A percentile compares a stretch with the other conserved stretches of the same genome.
Conservation (phyloP, 2,797 vertebrate species). For the Glyptemys insculpta region DNA sequence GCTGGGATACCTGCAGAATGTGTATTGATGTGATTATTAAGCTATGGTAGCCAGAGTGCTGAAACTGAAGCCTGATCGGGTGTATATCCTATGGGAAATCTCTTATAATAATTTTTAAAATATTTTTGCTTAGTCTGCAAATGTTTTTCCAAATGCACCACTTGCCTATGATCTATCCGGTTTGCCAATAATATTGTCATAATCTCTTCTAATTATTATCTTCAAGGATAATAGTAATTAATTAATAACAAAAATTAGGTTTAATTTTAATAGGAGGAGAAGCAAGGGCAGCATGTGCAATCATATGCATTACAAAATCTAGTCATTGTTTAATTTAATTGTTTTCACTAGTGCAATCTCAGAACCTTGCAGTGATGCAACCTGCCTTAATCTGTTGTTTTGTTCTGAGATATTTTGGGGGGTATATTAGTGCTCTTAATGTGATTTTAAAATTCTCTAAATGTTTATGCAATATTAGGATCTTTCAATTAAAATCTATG, state of each 20-base stretch:
- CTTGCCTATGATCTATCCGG: neutral
- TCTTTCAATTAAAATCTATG: neutral
- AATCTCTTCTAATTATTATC: neutral
- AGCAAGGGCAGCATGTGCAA: neutral
- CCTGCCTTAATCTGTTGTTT: neutral
- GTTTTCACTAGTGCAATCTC: neutral
- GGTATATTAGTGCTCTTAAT: neutral
- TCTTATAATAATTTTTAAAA: neutral
- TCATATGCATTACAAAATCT: neutral
- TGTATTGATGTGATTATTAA: neutral
- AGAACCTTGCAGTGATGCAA: neutral
- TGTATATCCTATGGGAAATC: neutral
- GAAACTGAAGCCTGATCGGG: neutral
- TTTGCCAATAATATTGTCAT: neutral
- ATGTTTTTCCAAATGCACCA: neutral
- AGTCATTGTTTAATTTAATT: neutral
- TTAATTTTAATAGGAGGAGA: neutral
- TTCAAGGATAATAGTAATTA: slow-evolving; percentile 18
- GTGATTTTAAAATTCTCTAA: neutral
- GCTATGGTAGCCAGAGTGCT: neutral
- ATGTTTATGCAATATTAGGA: neutral
- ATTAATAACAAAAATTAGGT: neutral
- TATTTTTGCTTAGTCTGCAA: neutral
- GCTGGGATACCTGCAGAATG: neutral
- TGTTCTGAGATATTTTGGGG: neutral